Conservation (phyloP, 2,113 vertebrate species). For the Pycnonotus jocosus region DNA sequence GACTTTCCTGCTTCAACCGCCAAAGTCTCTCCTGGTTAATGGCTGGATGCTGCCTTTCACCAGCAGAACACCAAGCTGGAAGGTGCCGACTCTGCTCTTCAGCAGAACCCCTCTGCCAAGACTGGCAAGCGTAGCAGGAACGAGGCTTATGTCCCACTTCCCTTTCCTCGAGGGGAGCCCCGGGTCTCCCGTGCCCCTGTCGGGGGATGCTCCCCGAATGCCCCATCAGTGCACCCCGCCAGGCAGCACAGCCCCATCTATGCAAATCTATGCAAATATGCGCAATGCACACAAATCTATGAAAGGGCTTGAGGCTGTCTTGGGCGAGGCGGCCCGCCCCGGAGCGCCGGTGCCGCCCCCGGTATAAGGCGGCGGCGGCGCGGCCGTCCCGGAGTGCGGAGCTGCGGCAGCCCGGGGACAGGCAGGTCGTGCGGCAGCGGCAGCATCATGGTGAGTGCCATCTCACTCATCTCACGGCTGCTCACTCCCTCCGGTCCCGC, state of each 20-base stretch:
- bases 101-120: neutral
- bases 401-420: neutral
- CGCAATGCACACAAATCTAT: neutral
- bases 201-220: neutral
- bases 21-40: neutral
- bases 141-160: rapidly evolving
- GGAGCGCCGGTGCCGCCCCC: neutral
- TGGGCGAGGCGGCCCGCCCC: neutral
- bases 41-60: neutral
- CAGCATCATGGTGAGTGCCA: constrained; percentile 56
- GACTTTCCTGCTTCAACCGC: neutral
- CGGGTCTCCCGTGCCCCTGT: neutral
- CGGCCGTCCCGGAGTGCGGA: neutral
- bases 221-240: neutral
- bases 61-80: neutral
- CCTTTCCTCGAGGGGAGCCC: neutral
- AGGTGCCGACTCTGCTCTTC: neutral
- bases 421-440: neutral
- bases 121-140: rapidly evolving
- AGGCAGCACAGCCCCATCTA: neutral
- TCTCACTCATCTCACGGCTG: neutral
- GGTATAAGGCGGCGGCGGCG: neutral
- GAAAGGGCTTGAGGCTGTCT: neutral
- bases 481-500: neutral
- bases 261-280: neutral